Conservation (phyloP, 2,888 invertebrate genomes). For the Drosophila borealis region DNA sequence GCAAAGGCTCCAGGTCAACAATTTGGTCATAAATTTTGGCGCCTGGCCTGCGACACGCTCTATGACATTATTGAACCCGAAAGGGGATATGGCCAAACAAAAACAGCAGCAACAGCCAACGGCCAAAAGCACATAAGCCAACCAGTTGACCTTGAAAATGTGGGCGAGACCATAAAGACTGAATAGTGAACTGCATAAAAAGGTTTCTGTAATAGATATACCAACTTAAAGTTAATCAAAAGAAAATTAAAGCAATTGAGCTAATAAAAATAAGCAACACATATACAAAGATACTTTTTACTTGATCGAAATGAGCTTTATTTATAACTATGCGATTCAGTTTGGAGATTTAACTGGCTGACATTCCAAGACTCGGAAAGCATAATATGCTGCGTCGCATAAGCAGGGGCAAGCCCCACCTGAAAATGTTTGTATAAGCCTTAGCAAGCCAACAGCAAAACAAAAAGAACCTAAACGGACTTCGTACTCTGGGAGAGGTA, state of each 20-base stretch:
- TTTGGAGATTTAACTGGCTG: no score
- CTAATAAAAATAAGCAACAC: background rate
- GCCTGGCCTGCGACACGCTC: conserved; percentile 75
- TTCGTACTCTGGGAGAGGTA: conserved; percentile 6
- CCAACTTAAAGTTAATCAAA: background rate
- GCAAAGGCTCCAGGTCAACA: conserved; percentile 67
- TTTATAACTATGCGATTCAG: no score
- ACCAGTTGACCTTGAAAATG: conserved; percentile 63
- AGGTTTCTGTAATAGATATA: conserved; percentile 14
- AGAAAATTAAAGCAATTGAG: background rate
- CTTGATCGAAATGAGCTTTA: no score
- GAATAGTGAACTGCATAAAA: conserved; percentile 18
- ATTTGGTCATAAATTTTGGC: conserved; percentile 74
- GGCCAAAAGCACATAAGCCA: conserved; percentile 55
- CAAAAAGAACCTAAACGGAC: background rate
- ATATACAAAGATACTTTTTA: background rate
- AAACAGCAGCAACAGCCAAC: conserved; percentile 42
- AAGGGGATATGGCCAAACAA: conserved; percentile 62
- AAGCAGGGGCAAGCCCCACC: no score
- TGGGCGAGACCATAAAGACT: conserved; percentile 11
- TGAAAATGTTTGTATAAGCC: no score
- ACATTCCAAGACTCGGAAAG: no score
- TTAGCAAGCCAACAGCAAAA: no score
- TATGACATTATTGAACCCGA: conserved; percentile 77
- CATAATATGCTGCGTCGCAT: no score